phyloP scores from a whole-genome alignment of 2,797 vertebrate genomes.

The Enteromius thamalakanensis region DNA sequence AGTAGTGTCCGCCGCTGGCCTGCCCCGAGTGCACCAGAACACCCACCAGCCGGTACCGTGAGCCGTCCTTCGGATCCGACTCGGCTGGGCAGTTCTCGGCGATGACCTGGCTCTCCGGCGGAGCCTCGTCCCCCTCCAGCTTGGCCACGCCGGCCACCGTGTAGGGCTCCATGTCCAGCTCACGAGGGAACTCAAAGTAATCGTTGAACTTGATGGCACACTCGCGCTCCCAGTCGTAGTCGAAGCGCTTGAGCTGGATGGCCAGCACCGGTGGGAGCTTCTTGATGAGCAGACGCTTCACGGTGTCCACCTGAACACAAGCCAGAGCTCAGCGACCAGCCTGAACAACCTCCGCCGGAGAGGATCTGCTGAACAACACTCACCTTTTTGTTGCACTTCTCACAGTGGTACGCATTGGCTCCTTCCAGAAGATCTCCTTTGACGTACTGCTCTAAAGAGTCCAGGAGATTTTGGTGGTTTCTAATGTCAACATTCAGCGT shows the following conservation, averaged over 20 bases:
- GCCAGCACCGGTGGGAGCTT: slow-evolving; percentile 96
- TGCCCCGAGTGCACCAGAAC: slow-evolving; percentile 98
- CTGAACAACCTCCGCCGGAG: background rate
- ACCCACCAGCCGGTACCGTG: slow-evolving; percentile 94
- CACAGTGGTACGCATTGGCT: slow-evolving; percentile 99
- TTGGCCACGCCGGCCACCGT: slow-evolving; percentile 96
- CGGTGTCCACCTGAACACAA: slow-evolving; percentile 90
- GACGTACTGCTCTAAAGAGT: slow-evolving; percentile 97
- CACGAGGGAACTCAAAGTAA: slow-evolving; percentile 98
- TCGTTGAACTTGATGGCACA: slow-evolving; percentile 99
- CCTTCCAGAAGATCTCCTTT: slow-evolving; percentile 98
- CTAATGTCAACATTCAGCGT: slow-evolving; percentile 98
- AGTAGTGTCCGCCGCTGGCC: slow-evolving; percentile 97
- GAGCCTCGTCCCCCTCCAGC: slow-evolving; percentile 92
- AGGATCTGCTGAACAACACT: background rate
- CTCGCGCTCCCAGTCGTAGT: slow-evolving; percentile 99
- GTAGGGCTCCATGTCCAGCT: slow-evolving; percentile 98
- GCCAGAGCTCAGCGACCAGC: background rate
- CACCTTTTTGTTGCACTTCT: slow-evolving; percentile 99
- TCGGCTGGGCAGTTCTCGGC: slow-evolving; percentile 91
- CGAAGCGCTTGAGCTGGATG: slow-evolving; percentile 97
- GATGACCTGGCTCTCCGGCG: slow-evolving; percentile 94
- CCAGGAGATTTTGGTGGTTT: slow-evolving; percentile 98
- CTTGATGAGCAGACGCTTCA: slow-evolving; percentile 97
- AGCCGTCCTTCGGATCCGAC: slow-evolving; percentile 84